Conservation (phyloP, 2,113 vertebrate species). For the Datnioides undecimradiatus region DNA sequence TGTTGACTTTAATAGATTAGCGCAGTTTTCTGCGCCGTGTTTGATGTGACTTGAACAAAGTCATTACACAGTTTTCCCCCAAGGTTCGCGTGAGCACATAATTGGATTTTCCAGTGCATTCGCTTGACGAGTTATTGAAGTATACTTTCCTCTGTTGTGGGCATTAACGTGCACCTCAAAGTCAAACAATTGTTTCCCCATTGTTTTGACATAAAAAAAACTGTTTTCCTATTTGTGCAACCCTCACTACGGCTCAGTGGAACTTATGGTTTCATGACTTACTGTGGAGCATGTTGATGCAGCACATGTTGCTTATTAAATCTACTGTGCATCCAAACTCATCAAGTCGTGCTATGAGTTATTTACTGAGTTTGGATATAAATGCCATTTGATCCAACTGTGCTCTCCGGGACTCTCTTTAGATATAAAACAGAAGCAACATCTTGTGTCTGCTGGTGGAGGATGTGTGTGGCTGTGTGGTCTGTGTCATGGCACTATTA, state of each 20-base stretch:
- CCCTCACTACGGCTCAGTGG: constrained; percentile 9
- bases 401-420: not conserved
- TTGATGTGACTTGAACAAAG: constrained; percentile 65
- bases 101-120: constrained; percentile 71
- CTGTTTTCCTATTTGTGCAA: constrained; percentile 46
- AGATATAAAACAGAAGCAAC: not conserved
- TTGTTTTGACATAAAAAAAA: constrained; percentile 51
- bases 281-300: not conserved
- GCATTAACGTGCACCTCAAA: constrained; percentile 52
- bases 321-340: constrained; percentile 11
- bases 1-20: constrained; percentile 71
- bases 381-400: not conserved
- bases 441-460: constrained; percentile 25
- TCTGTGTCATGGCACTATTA: constrained; percentile 27
- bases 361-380: not conserved
- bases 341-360: not conserved
- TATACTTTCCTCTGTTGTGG: constrained; percentile 67
- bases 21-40: constrained; percentile 62
- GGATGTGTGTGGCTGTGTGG: constrained; percentile 18
- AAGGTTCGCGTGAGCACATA: constrained; percentile 54
- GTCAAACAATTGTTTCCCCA: constrained; percentile 51
- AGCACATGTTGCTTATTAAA: constrained; percentile 19
- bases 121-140: constrained; percentile 49
- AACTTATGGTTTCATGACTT: constrained; percentile 36
- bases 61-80: constrained; percentile 45